Base-by-base conservation (phyloP, 2,888 invertebrate species). In the Hyles lineata region DNA sequence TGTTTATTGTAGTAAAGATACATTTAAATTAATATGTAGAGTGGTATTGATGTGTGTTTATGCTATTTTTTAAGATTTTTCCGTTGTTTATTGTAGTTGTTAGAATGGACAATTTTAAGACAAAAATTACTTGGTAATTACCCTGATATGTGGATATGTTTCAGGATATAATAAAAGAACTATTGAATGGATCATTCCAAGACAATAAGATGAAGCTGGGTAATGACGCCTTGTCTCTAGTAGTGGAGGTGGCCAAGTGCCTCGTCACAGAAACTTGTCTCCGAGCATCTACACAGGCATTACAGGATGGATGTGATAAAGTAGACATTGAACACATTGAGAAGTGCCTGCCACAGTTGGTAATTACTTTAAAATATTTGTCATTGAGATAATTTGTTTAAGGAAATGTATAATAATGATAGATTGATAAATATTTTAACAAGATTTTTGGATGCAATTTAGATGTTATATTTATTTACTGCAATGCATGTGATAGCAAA, bases 161-260 rank as follows among this genome's bases (percentile, higher is more conserved):
- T 1, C 77, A 96, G 95, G 95, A 95, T 76, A 85, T 95, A 11
- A 92, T 96, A 73, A 95, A 95, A 82, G 95, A 96, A 77, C 87
- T 94, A 8, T 79, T 96, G 4, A 93, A 95, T 79, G 90, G 91
- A 43, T 92, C 95, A 60, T 95, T 95, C 79, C 89, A 91, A 83
- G 95, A 95, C 81, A 90, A 94, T 77, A 96, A 95, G 84, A 95
- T 92, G 2, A 95, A 95, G 83, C 88, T 96, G 43, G 92, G 92
- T 11, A 95, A 95, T 74, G 95, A 96, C 77, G 92, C 95, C 0
- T 81, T 95, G 63, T 92, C 91, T n/a, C 81, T 96, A 55, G 89
- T 96, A 17, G 89, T 90, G 73, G 95, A 96, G 82, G 88, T 96
- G 50, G 90, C 93, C 4, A 95, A 95, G 83, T 91, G 92, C 74